Conservation (phyloP, 2,888 invertebrate genomes). For the Gari tellinella region DNA sequence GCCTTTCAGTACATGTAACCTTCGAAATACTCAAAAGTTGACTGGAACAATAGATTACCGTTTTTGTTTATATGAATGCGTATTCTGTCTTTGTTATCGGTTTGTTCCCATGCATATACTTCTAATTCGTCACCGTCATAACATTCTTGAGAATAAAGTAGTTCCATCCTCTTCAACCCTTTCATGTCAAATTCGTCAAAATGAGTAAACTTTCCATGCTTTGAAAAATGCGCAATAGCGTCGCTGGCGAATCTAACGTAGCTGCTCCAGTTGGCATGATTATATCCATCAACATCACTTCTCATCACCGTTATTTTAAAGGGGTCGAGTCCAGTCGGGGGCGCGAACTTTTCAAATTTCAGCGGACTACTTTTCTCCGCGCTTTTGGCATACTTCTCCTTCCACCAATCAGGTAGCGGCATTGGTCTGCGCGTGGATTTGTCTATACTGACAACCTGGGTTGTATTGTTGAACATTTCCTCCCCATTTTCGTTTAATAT, state of each 20-base stretch:
- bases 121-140: constrained; percentile 71
- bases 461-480: constrained; percentile 59
- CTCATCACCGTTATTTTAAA: constrained; percentile 61
- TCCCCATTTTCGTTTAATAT: constrained; percentile 42
- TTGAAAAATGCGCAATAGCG: constrained; percentile 61
- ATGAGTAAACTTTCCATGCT: constrained; percentile 34
- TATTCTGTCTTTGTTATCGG: constrained; percentile 18
- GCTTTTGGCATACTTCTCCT: constrained; percentile 66
- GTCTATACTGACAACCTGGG: constrained; percentile 76
- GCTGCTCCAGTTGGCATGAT: constrained; percentile 72
- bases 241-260: constrained; percentile 70
- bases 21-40: constrained; percentile 32
- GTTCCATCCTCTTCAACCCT: constrained; percentile 69
- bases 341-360: constrained; percentile 58
- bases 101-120: constrained; percentile 71
- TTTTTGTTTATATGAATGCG: constrained; percentile 59
- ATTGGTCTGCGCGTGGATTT: constrained; percentile 72
- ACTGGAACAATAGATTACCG: constrained; percentile 60
- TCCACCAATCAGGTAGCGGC: constrained; percentile 79
- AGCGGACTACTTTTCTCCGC: constrained; percentile 57
- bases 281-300: constrained; percentile 70
- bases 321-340: constrained; percentile 60
- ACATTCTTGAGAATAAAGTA: constrained; percentile 76
- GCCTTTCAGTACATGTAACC: too few species aligned
- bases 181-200: constrained; percentile 59